phyloP scores from a whole-genome alignment of 2,888 invertebrate species.

The Podabrus alpinus region DNA sequence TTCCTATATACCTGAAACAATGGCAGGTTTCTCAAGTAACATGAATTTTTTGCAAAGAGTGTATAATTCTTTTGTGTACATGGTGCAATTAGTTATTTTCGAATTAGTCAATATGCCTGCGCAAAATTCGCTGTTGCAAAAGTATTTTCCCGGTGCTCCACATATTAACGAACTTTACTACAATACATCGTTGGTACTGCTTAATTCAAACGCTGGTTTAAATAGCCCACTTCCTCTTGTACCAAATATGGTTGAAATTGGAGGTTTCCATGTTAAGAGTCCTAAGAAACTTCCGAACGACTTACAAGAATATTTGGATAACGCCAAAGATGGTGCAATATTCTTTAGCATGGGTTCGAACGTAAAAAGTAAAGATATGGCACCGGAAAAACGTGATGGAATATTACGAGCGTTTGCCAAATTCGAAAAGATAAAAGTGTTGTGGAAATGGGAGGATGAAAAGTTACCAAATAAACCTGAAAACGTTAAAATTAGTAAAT shows the following conservation, averaged over 20 bases:
- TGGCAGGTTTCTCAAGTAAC: conserved; percentile 32
- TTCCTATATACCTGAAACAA: conserved; percentile 33
- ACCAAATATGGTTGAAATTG: conserved; percentile 40
- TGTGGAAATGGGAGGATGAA: conserved; percentile 34
- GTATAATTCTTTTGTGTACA: background rate
- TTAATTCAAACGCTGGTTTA: conserved; percentile 36
- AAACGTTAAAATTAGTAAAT: conserved; percentile 34
- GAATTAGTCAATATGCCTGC: conserved; percentile 4
- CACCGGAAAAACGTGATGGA: conserved; percentile 10
- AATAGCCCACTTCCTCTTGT: conserved; percentile 34
- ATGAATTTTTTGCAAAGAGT: conserved; percentile 5
- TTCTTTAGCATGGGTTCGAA: conserved; percentile 35
- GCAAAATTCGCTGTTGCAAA: conserved; percentile 31
- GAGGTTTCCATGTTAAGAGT: conserved; percentile 34
- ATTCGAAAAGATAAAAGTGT: conserved; percentile 20
- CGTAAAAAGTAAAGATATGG: conserved; percentile 20
- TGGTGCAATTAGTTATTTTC: background rate
- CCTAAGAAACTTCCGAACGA: conserved; percentile 28
- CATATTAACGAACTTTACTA: conserved; percentile 21
- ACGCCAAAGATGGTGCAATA: conserved; percentile 30
- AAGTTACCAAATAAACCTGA: conserved; percentile 21
- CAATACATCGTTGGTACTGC: conserved; percentile 32
- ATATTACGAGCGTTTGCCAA: conserved; percentile 26
- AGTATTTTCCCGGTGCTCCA: conserved; percentile 33
- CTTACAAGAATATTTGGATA: conserved; percentile 30